These are phyloP conservation scores for Lepidurus packardi DNA, from an alignment of 1,140 invertebrate species.

Conservation along the genomic window DNA sequence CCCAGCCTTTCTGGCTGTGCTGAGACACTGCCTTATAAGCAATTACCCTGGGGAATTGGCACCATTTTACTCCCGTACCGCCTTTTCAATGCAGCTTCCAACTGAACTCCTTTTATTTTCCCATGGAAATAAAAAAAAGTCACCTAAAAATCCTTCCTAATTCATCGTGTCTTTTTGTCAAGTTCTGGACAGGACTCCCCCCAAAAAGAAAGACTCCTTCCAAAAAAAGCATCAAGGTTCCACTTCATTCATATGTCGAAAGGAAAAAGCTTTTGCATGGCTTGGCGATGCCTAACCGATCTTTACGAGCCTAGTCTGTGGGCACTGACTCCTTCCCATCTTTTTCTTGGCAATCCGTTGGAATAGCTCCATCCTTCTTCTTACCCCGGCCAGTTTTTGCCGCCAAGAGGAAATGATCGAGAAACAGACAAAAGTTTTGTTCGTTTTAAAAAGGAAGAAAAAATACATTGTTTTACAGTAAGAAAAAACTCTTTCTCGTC, in stretches of 20 bases:
- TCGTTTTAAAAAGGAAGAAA: not conserved
- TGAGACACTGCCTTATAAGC: conserved; percentile 18
- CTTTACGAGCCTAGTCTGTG: not conserved
- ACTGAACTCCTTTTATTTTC: not conserved
- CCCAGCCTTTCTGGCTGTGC: not conserved
- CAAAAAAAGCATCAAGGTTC: not conserved
- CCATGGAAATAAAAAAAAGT: not conserved
- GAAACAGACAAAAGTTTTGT: not conserved
- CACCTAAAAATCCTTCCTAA: not conserved
- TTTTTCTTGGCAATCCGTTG: not conserved
- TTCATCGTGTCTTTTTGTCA: not conserved
- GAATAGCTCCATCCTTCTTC: not conserved
- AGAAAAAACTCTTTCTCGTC: not conserved
- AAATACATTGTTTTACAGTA: not conserved
- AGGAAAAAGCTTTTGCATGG: conserved; percentile 14
- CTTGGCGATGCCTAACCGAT: conserved; percentile 20
- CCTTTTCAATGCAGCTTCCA: conserved; percentile 17
- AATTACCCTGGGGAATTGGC: not conserved
- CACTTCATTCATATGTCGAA: conserved; percentile 22
- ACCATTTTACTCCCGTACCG: not conserved
- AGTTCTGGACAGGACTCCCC: not conserved
- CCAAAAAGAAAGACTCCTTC: not conserved
- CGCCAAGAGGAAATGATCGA: not conserved
- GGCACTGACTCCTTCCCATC: not conserved
- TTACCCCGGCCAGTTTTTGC: not conserved